Evolutionary conservation across 35 echinoderm and acorn worm genomes (phyloP), one percentile per base, ranked within the genome.

Genomic region (Strongylocentrotus purpuratus): DNA sequence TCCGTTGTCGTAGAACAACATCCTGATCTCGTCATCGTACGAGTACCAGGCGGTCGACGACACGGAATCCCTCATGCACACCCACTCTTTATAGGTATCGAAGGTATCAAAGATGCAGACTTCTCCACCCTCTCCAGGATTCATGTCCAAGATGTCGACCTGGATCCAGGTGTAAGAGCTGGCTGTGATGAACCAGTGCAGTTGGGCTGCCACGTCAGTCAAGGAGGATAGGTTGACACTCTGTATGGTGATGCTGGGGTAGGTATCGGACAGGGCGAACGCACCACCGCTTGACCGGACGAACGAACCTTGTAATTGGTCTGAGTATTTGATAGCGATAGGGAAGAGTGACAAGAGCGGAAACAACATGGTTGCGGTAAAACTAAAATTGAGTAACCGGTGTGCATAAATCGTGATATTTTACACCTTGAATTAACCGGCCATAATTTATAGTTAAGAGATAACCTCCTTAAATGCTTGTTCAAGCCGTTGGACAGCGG

Each of bases 171-270:
- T 25, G 87, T 22, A 17, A 17, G 87, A 46, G 87, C 18, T 89
- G 32, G 87, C 14, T 45, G 87, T 46, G 45, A 89, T 45, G 12
- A 89, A 89, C 87, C 87, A 89, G 87, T 89, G 32, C 12, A 89
- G 87, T 18, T 89, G 12, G 31, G 17, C 45, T 7, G 32, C 87
- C 4, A 46, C 1, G 11, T 4, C 20, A 10, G 87, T 45, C 45
- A 89, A 15, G 45, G 32, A 35, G n/a, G 87, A 89, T 3, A 89
- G 87, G 87, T 89, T 0, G 32, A 28, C 45, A 46, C 87, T 89
- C 33, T 89, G 87, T 28, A 89, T 4, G 33, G 45, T 89, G 33
- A 89, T 15, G 31, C 11, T 45, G 12, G 32, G 87, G 10, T 18
- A 25, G 18, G 87, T 45, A 18, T 33, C 32, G 32, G 87, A 89